These are phyloP conservation scores for Epirrhoe alternata DNA, from an alignment of 2,888 invertebrate species.

Conservation along the genomic window DNA sequence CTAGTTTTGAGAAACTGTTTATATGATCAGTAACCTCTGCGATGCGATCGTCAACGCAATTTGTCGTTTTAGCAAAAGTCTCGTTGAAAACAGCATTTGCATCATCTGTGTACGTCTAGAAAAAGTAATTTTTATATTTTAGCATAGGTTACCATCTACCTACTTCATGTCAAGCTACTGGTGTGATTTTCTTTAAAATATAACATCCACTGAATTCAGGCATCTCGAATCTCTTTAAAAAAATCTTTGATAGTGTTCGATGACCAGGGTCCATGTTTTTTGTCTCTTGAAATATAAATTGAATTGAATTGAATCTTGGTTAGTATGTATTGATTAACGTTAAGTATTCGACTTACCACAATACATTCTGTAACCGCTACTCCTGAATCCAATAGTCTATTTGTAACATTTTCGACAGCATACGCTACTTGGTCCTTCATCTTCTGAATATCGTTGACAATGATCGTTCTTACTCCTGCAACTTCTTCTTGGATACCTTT, in stretches of 20 bases:
- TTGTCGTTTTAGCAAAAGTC: constrained; percentile 54
- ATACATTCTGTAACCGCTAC: constrained; percentile 62
- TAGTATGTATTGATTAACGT: not conserved
- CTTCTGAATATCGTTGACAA: constrained; percentile 55
- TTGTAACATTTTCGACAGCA: constrained; percentile 57
- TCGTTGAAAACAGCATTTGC: constrained; percentile 60
- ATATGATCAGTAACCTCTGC: constrained; percentile 57
- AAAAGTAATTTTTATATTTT: constrained; percentile 18
- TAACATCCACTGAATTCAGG: too few species aligned
- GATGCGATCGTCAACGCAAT: constrained; percentile 65
- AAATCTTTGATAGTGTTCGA: too few species aligned
- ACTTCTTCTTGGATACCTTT: constrained; percentile 59
- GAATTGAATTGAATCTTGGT: not conserved
- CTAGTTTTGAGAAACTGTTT: constrained; percentile 48
- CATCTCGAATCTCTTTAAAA: too few species aligned
- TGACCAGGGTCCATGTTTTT: not conserved
- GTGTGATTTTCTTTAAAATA: too few species aligned
- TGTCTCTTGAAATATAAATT: not conserved
- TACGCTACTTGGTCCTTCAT: constrained; percentile 56
- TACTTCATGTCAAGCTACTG: too few species aligned
- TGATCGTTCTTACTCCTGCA: constrained; percentile 49
- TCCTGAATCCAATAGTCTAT: constrained; percentile 58
- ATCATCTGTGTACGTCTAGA: constrained; percentile 59
- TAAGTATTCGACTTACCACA: constrained; percentile 59
- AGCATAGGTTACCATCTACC: too few species aligned